phyloP scores from a whole-genome alignment of 2,888 invertebrate genomes.

The Caenorhabditis sp. region DNA sequence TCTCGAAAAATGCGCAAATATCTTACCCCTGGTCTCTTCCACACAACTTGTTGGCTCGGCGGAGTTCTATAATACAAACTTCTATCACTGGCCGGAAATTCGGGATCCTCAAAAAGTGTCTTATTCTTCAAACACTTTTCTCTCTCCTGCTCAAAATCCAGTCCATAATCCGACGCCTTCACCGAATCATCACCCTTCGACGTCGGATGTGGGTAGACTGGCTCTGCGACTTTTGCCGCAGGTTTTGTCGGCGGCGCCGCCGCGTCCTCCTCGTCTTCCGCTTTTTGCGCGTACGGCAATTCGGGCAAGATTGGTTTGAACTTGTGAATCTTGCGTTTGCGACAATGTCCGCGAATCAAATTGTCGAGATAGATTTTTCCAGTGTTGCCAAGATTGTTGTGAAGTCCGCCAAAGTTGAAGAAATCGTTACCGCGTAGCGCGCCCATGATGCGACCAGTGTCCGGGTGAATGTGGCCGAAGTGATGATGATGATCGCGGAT shows the following conservation, averaged over 20 bases:
- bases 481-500: slow-evolving; percentile 50
- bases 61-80: slow-evolving; percentile 86
- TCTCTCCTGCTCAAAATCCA: slow-evolving; percentile 76
- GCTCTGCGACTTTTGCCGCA: background rate
- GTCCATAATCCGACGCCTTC: slow-evolving; percentile 13
- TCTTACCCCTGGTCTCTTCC: slow-evolving; percentile 82
- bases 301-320: slow-evolving; percentile 15
- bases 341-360: slow-evolving; percentile 62
- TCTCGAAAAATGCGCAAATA: too few relatives aligned
- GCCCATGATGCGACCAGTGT: slow-evolving; percentile 56
- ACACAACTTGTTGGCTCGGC: slow-evolving; percentile 84
- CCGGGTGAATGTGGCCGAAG: slow-evolving; percentile 56
- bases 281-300: background rate
- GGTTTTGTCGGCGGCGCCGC: background rate
- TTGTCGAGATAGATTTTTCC: slow-evolving; percentile 68
- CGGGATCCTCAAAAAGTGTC: slow-evolving; percentile 77
- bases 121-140: slow-evolving; percentile 78
- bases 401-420: slow-evolving; percentile 62
- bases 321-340: slow-evolving; percentile 45
- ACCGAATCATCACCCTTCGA: background rate
- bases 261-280: background rate
- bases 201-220: background rate
- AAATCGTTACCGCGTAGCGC: slow-evolving; percentile 64
- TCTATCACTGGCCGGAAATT: slow-evolving; percentile 83
- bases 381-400: slow-evolving; percentile 63